These are phyloP conservation scores for Falco naumanni DNA, from an alignment of 2,797 vertebrate species.

Conservation along the genomic window DNA sequence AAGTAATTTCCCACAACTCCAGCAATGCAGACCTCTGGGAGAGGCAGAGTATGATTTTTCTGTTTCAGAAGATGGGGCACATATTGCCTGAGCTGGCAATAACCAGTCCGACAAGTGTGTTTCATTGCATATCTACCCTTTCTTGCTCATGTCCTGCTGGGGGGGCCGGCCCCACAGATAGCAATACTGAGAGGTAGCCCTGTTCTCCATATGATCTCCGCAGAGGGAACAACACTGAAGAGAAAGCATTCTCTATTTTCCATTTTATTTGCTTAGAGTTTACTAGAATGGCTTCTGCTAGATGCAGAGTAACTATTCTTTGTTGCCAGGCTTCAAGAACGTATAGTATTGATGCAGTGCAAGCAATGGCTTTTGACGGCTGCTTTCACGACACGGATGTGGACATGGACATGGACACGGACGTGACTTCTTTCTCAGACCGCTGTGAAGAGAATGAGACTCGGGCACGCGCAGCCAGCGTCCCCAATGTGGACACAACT, in stretches of 20 bases:
- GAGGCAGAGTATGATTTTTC: background rate
- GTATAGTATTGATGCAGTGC: slow-evolving; percentile 79
- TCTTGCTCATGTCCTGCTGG: background rate
- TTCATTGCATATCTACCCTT: background rate
- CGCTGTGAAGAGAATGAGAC: slow-evolving; percentile 80
- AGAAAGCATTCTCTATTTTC: background rate
- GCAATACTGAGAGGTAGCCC: background rate
- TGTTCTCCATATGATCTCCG: background rate
- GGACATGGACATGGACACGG: slow-evolving; percentile 83
- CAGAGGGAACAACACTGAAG: background rate
- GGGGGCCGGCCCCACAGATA: background rate
- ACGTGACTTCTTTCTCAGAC: slow-evolving; percentile 73
- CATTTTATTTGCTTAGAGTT: background rate
- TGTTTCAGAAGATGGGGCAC: background rate
- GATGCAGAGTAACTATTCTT: slow-evolving; percentile 15
- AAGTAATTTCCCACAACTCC: background rate
- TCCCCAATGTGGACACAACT: slow-evolving; percentile 69
- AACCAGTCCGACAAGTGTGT: background rate
- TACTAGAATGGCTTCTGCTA: background rate
- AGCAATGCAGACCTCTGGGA: background rate
- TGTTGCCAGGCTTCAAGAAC: slow-evolving; percentile 79
- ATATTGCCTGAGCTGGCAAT: background rate
- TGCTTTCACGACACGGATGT: slow-evolving; percentile 87
- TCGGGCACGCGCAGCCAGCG: slow-evolving; percentile 69
- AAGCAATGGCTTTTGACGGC: slow-evolving; percentile 90